phyloP scores from a whole-genome alignment of 2,888 invertebrate species.

The Phoronis australis region DNA sequence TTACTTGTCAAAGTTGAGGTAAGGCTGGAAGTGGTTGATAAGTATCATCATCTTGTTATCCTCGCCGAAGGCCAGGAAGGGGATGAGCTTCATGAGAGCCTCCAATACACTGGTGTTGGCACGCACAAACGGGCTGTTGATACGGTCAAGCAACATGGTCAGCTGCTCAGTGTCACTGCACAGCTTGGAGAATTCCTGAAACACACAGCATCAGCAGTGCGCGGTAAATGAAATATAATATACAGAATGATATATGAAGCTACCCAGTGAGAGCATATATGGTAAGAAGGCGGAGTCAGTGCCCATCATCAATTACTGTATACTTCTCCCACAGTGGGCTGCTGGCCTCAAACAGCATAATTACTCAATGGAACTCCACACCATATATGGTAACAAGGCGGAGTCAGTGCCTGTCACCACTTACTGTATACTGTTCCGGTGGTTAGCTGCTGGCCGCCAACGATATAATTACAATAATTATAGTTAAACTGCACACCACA shows the following conservation, averaged over 20 bases:
- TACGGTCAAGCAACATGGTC: conserved; percentile 63
- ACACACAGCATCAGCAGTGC: background rate
- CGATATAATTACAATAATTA: too few relatives aligned
- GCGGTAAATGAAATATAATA: background rate
- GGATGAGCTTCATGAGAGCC: conserved; percentile 82
- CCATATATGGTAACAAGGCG: too few relatives aligned
- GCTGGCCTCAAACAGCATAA: too few relatives aligned
- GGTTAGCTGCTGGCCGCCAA: too few relatives aligned
- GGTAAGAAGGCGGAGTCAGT: too few relatives aligned
- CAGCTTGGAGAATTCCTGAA: conserved; percentile 72
- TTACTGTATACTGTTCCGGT: too few relatives aligned
- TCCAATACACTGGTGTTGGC: conserved; percentile 65
- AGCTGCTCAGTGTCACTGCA: conserved; percentile 88
- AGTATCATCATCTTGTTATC: conserved; percentile 89
- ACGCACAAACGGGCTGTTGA: conserved; percentile 50
- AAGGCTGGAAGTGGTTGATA: conserved; percentile 81
- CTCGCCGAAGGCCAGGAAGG: conserved; percentile 90
- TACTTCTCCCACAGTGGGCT: too few relatives aligned
- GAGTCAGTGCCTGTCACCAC: too few relatives aligned
- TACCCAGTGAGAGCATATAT: too few relatives aligned
- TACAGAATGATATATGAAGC: background rate
- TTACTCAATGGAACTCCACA: too few relatives aligned
- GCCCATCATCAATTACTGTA: too few relatives aligned
- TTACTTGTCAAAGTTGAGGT: conserved; percentile 72
- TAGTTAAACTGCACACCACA: too few relatives aligned